These are phyloP conservation scores for Cataglyphis rosenhaueri DNA, from an alignment of 2,888 invertebrate genomes.

Conservation along the genomic window DNA sequence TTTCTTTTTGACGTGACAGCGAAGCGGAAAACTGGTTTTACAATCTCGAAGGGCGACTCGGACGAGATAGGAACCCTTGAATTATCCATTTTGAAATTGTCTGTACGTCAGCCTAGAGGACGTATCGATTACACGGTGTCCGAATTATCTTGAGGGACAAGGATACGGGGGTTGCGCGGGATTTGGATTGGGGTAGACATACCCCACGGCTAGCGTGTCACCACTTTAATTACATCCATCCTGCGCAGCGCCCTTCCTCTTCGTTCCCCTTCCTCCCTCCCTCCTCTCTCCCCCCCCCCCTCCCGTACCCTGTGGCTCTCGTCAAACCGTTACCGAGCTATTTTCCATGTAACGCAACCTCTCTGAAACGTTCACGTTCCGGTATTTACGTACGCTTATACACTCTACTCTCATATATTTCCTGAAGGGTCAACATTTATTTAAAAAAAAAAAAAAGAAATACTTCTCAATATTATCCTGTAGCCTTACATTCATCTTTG, in stretches of 20 bases:
- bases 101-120: constrained; percentile 76
- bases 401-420: constrained; percentile 52
- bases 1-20: constrained; percentile 38
- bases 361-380: constrained; percentile 72
- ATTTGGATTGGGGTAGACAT: constrained; percentile 80
- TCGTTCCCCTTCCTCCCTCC: constrained; percentile 31
- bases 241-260: constrained; percentile 76
- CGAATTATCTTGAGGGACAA: constrained; percentile 82
- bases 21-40: constrained; percentile 39
- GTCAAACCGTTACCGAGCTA: constrained; percentile 77
- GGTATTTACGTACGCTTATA: constrained; percentile 64
- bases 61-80: constrained; percentile 58
- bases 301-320: constrained; percentile 75
- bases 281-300: constrained; percentile 67
- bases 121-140: constrained; percentile 82
- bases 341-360: constrained; percentile 75
- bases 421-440: constrained; percentile 45
- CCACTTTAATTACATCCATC: constrained; percentile 84
- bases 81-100: constrained; percentile 76
- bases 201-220: constrained; percentile 83
- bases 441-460: constrained; percentile 24
- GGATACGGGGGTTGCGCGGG: constrained; percentile 78
- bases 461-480: constrained; percentile 34
- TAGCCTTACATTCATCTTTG: constrained; percentile 30
- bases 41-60: constrained; percentile 45